Conservation (phyloP, 2,888 invertebrate species). For the Thalpophila matura region DNA sequence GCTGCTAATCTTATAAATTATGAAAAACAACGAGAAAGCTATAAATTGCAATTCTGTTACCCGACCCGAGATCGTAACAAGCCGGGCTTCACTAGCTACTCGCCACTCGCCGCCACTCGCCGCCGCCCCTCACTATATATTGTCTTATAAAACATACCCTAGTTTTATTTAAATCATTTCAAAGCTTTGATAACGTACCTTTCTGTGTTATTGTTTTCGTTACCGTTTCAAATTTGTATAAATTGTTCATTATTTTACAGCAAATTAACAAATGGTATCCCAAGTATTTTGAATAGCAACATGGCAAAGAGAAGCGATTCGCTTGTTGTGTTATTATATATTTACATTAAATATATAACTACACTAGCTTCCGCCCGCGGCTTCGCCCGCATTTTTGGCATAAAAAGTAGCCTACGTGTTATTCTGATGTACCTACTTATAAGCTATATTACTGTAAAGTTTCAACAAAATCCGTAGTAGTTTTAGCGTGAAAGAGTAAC, state of each 20-base stretch:
- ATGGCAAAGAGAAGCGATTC: too few species aligned
- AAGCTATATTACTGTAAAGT: too few species aligned
- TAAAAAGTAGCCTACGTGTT: too few species aligned
- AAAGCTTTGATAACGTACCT: constrained; percentile 36
- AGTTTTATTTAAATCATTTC: constrained; percentile 46
- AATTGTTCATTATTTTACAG: constrained; percentile 12
- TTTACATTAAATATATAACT: too few species aligned
- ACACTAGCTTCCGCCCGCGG: too few species aligned
- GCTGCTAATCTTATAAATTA: constrained; percentile 83
- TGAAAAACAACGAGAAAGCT: constrained; percentile 83
- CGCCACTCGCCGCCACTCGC: constrained; percentile 18
- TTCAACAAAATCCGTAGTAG: too few species aligned
- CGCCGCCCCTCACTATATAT: constrained; percentile 32
- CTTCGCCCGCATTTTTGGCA: too few species aligned
- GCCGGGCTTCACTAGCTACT: constrained; percentile 28
- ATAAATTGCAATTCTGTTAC: constrained; percentile 80
- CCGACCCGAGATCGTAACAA: constrained; percentile 62
- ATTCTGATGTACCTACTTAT: too few species aligned
- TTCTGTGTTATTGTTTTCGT: constrained; percentile 45
- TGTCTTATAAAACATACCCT: constrained; percentile 39
- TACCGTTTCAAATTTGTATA: constrained; percentile 14
- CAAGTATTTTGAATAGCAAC: constrained; percentile 11
- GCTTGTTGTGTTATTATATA: too few species aligned
- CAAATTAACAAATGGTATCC: constrained; percentile 16
- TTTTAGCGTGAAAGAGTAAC: too few species aligned